Conservation (phyloP, 1,140 invertebrate species). For the Formica exsecta region DNA sequence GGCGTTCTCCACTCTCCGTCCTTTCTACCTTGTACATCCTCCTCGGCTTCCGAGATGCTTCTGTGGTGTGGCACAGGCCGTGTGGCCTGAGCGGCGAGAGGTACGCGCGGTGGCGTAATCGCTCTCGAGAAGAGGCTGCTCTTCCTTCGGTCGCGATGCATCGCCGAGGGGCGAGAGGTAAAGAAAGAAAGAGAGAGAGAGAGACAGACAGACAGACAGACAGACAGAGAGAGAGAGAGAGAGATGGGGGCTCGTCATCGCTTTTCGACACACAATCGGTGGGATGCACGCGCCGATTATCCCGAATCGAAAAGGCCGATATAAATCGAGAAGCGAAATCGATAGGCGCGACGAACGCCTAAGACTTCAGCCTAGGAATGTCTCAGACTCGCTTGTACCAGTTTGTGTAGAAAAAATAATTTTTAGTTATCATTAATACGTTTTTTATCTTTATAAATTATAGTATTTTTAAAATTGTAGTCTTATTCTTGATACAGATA, state of each 20-base stretch:
- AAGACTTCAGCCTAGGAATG: neutral
- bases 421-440: neutral
- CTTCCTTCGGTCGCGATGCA: constrained; percentile 47
- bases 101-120: constrained; percentile 44
- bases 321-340: constrained; percentile 5
- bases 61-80: constrained; percentile 29
- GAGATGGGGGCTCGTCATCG: constrained; percentile 7
- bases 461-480: neutral
- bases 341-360: neutral
- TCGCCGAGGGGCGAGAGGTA: neutral
- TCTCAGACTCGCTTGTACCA: neutral
- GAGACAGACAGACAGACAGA: neutral
- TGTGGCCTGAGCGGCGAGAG: constrained; percentile 37
- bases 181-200: neutral
- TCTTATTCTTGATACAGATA: neutral
- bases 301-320: constrained; percentile 29
- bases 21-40: constrained; percentile 57
- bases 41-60: constrained; percentile 49
- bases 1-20: constrained; percentile 35
- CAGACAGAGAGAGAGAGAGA: too few relatives aligned
- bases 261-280: constrained; percentile 48
- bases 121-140: constrained; percentile 42
- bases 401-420: neutral
- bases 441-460: neutral
- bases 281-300: constrained; percentile 35